Evolutionary conservation across 2,888 invertebrate species (phyloP).

Genomic region (Aphodius sticticus): DNA sequence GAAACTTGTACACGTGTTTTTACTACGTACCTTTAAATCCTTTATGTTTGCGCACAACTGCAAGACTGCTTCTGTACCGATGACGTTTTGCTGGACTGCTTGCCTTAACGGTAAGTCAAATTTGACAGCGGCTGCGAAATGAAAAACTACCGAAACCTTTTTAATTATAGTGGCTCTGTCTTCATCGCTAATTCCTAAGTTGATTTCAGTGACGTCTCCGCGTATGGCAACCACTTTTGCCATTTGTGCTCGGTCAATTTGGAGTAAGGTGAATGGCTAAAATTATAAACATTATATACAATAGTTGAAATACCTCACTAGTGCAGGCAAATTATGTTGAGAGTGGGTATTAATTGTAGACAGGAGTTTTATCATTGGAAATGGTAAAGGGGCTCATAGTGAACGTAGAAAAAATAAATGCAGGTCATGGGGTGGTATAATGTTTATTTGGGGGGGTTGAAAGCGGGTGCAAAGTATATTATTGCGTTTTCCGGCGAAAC

Average conservation of each 20-base stretch:
- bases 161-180: neutral
- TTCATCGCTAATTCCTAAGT: neutral
- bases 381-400: no score
- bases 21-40: neutral
- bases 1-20: no score
- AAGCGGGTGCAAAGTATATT: no score
- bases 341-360: no score
- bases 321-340: no score
- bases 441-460: no score
- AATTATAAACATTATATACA: neutral
- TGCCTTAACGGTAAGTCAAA: neutral
- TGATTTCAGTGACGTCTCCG: neutral
- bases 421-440: no score
- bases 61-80: neutral
- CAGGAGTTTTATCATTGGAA: no score
- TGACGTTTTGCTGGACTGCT: neutral
- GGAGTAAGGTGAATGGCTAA: neutral
- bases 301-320: no score
- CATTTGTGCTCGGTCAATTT: neutral
- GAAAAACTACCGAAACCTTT: neutral
- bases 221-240: conserved; percentile 7
- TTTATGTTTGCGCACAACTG: neutral
- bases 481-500: no score
- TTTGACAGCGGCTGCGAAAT: neutral
- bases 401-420: no score